These are phyloP conservation scores for Plutomurus gul DNA, from an alignment of 1,140 invertebrate species.

Conservation along the genomic window DNA sequence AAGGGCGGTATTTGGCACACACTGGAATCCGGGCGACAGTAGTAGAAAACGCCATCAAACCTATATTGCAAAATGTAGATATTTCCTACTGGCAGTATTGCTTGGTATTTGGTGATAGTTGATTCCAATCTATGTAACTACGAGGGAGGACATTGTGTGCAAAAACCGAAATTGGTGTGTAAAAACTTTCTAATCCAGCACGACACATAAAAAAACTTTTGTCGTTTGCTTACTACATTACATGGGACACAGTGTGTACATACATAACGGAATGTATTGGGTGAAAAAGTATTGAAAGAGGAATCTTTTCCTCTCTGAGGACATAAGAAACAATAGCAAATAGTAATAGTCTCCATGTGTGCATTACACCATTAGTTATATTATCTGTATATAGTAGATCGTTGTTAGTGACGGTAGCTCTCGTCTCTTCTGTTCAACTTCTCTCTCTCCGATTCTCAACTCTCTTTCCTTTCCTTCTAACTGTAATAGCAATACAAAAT, in stretches of 20 bases:
- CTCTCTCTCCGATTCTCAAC: no score
- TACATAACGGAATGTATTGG: not conserved
- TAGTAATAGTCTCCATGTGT: constrained; percentile 13
- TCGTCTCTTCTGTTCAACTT: not conserved
- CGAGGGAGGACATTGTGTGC: not conserved
- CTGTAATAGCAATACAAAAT: not conserved
- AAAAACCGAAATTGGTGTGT: constrained; percentile 29
- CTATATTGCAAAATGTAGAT: no score
- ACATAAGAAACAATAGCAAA: not conserved
- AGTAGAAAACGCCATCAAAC: no score
- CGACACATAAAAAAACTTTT: constrained; percentile 32
- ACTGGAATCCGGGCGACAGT: no score
- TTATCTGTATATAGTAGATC: constrained; percentile 12
- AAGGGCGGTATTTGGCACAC: no score
- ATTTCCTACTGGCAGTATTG: no score
- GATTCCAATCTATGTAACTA: no score
- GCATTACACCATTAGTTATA: constrained; percentile 25
- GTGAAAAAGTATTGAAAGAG: not conserved
- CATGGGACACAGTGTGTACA: not conserved
- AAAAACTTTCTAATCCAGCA: constrained; percentile 29
- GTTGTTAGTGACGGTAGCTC: not conserved
- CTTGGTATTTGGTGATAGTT: no score
- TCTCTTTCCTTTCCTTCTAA: not conserved
- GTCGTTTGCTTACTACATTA: not conserved
- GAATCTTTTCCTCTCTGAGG: not conserved